Evolutionary conservation across 2,888 invertebrate genomes (phyloP), one percentile per base, ranked within the genome.

Genomic region (Aphidius colemani): DNA sequence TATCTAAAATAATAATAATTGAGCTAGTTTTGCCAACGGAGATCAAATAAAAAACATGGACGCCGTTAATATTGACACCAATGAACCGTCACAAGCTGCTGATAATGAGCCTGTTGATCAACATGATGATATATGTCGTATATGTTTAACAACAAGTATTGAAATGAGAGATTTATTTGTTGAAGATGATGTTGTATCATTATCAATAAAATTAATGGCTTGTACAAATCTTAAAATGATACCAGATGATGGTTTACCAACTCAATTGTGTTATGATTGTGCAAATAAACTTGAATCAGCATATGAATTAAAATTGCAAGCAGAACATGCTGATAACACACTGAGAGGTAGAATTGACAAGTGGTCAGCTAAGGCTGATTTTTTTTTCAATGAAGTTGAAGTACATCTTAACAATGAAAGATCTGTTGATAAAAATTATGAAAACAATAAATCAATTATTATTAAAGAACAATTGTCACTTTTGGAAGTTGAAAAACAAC

Each of bases 241-340:
- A 41, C 79, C 78, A 3, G 79, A 74, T 0, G 82, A 82, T 63
- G 82, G 81, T 7, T 67, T 82, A 61, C 82, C 82, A 6, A 64
- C 74, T 4, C 77, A 77, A n/a, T 75, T 82, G 5, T 82, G 82
- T 39, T 76, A 75, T 18, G 65, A 75, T 7, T 82, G 82, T 53
- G 76, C 75, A 0, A 76, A 78, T 7, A 81, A 80, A 62, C 63
- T 82, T 6, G 82, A 82, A 61, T 73, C 74, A 1, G 78, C 81
- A 0, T 82, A 81, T 56, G 80, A 81, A 43, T 81, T 82, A 50
- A 82, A 82, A 61, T 58, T 80, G 6, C 81, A 81, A 71, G 80
- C 81, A 0, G 81, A 82, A 61, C 79, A 82, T 58, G 81, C 82
- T 0, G 81, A 82, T 48, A 75, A 65, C 41, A 72, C 80, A 9